Base-by-base conservation (phyloP, 2,888 invertebrate species). In the Ophonus ardosiacus region DNA sequence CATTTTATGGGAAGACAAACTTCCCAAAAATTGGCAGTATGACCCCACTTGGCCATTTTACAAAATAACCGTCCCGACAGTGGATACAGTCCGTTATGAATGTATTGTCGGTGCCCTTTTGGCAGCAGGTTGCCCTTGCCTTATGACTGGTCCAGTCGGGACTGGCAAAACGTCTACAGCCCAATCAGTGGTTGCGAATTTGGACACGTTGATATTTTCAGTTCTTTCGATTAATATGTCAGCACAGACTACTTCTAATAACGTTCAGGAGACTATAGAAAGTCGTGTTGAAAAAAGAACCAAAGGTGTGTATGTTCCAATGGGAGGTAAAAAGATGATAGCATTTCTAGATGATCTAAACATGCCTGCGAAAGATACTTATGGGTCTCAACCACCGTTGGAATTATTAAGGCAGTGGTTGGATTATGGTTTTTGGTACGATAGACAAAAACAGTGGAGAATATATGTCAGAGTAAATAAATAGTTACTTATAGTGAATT, bases 291-390 rank as follows among this genome's bases (percentile, higher is more conserved):
- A 98, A 91, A 97, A 98, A 92, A 93, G 97, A 79, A 97, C 97
- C 0, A 98, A 97, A 90, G 96, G 95, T 0, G 94, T 96, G 85
- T 97, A 94, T 89, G 95, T 96, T 1, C 98, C 98, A 0, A 92
- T 95, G 24, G 96, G 96, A 87, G 95, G 96, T 89, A 98, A 97
- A 92, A 95, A 93, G 87, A 94, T 98, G 94, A 94, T 98, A 85
- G 94, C 96, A 7, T 97, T 97, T 90, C 94, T 98, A 94, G 98
- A 98, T 90, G 98, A 98, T 90, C 95, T 98, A 88, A 98, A 98
- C 92, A 97, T 98, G 97, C 98, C 98, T 0, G 96, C 96, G 7
- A 96, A 96, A 87, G 98, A 98, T 89, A 93, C 93, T 13, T 98
- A 97, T 89, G 98, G 97, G 0, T 97, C 97, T 0, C 97, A 98